Conservation (phyloP, 2,113 vertebrate species). For the Corythornis cristatus region DNA sequence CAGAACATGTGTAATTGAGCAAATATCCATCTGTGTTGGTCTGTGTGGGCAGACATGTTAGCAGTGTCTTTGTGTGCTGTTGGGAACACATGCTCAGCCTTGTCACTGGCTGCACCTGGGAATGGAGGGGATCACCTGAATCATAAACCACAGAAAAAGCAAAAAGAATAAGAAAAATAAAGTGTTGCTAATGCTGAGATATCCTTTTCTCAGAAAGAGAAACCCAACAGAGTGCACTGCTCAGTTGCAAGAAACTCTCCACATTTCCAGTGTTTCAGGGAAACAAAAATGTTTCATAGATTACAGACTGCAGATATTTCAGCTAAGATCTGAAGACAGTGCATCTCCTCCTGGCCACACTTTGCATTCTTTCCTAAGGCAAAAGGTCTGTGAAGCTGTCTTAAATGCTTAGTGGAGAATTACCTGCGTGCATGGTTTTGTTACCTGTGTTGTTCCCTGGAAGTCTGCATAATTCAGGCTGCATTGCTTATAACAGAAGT, state of each 20-base stretch:
- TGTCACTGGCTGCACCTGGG: background rate
- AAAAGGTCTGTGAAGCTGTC: background rate
- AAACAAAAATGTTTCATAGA: background rate
- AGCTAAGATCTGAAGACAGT: background rate
- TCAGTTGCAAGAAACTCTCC: fast-evolving
- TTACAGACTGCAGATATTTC: background rate
- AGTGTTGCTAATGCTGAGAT: background rate
- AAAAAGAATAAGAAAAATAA: background rate
- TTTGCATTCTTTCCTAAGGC: background rate
- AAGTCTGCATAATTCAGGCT: background rate
- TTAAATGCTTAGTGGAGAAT: background rate
- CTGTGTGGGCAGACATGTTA: background rate
- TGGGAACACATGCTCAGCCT: background rate
- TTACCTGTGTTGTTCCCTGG: background rate
- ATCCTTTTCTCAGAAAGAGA: background rate
- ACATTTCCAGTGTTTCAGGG: background rate
- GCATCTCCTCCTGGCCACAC: background rate
- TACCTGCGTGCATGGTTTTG: background rate
- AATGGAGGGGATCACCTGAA: background rate
- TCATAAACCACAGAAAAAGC: background rate
- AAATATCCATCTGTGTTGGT: background rate
- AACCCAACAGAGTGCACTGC: background rate
- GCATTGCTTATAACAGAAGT: background rate
- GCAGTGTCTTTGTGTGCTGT: background rate
- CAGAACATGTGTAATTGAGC: background rate